Base-by-base conservation (phyloP, 2,888 invertebrate genomes). In the Tricholauxania praeusta region DNA sequence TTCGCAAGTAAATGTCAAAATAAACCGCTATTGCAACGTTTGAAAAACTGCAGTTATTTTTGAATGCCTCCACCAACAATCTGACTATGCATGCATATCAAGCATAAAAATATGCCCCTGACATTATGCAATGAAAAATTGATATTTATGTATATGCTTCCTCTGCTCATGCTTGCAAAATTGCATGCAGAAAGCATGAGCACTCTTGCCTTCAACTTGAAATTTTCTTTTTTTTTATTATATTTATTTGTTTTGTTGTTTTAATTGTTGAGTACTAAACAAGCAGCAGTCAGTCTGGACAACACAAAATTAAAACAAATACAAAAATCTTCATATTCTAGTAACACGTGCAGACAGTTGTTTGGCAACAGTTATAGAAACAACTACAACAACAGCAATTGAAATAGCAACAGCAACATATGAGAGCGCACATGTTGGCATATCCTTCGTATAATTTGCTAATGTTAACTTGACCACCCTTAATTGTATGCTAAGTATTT, bases 401-500 rank as follows among this genome's bases (percentile, higher is more conserved):
- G 14, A 12, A 39, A 15, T 48, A 65, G 15, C 59, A 64, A 22
- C 14, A 47, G 32, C 72, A 39, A 69, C 59, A 59, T 70, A 63
- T 78, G 71, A 39, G 39, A 77, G 75, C 75, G 3, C 77, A 77
- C 78, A 79, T 80, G 82, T 81, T 80, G 78, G 80, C 80, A 81
- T 82, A 39, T 39, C 39, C 28, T 28, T 28, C 39, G 10, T 39
- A 82, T 82, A 82, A 82, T 82, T 82, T 82, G 80, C 78, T 79
- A 79, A 80, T 82, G 82, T 82, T 82, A 81, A 81, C 80, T 81
- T 81, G 82, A 82, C 82, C 82, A 77, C 78, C 78, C 79, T 78
- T 82, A 82, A 82, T 82, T 80, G 80, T 78, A 81, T 82, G 82
- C 80, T 81, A 82, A 82, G 80, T 78, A 81, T 80, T 81, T 78